phyloP scores from a whole-genome alignment of 2,113 vertebrate species.

The Coracopsis vasa region DNA sequence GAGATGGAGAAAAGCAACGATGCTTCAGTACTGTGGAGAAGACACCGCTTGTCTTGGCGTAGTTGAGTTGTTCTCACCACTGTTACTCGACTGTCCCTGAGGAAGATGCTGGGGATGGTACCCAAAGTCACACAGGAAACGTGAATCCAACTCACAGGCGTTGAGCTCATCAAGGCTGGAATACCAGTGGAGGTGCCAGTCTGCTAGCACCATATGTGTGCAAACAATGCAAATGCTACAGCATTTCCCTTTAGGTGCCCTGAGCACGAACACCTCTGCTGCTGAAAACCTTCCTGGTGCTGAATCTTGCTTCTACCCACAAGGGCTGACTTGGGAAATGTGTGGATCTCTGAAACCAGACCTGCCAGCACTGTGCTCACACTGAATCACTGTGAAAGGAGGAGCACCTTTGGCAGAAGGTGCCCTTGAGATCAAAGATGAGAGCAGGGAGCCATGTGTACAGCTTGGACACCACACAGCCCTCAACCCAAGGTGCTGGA shows the following conservation, averaged over 20 bases:
- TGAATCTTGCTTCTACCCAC: background rate
- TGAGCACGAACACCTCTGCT: background rate
- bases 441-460: background rate
- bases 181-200: accelerated
- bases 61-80: background rate
- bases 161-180: accelerated
- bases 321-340: background rate
- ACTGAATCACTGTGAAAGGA: background rate
- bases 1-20: background rate
- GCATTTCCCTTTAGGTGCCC: background rate
- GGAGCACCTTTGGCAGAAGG: background rate
- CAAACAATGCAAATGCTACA: background rate
- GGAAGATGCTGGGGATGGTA: background rate
- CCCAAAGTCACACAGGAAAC: background rate
- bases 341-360: background rate
- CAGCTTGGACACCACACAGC: accelerated
- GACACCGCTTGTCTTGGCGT: accelerated
- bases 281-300: background rate
- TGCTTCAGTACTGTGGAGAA: background rate
- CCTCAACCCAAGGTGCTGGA: background rate
- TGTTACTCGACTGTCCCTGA: background rate
- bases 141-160: background rate
- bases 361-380: accelerated
- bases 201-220: background rate
- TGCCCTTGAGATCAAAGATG: background rate